Evolutionary conservation across 37 sponge, comb jelly and placozoan species (phyloP).

Genomic region (Chondrilla cf. caribensis): DNA sequence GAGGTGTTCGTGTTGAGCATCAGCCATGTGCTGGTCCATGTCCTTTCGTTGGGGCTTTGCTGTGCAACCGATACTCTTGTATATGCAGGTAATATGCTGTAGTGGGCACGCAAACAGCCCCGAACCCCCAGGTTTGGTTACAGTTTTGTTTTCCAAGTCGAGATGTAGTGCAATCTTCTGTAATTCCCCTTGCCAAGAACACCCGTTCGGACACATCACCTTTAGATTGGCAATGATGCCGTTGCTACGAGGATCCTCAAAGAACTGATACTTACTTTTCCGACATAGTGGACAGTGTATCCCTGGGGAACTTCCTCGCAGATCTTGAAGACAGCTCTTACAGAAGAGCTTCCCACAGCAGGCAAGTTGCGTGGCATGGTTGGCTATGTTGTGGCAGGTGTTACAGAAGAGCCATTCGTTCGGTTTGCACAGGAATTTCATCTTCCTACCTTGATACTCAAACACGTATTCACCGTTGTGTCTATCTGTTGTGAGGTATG

Average conservation of each 20-base stretch:
- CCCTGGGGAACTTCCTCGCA: not conserved
- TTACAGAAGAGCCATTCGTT: slow-evolving; percentile 10
- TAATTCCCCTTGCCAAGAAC: slow-evolving; percentile 20
- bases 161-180: not conserved
- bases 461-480: not conserved
- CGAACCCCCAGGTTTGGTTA: not conserved
- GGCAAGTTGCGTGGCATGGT: slow-evolving; percentile 21
- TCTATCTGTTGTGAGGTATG: no score
- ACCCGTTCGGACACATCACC: slow-evolving; percentile 27
- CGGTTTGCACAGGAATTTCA: not conserved
- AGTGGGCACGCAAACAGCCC: slow-evolving; percentile 15
- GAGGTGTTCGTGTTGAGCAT: not conserved
- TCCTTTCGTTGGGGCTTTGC: slow-evolving; percentile 9
- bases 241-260: slow-evolving; percentile 23
- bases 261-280: not conserved
- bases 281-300: slow-evolving; percentile 1
- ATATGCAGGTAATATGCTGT: not conserved
- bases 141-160: not conserved
- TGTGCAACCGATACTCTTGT: slow-evolving; percentile 6
- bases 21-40: slow-evolving; percentile 23
- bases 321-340: slow-evolving; percentile 3
- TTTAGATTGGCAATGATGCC: slow-evolving; percentile 14
- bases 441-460: slow-evolving; percentile 10
- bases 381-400: not conserved
- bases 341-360: slow-evolving; percentile 27